Conservation (phyloP, 2,888 invertebrate species). For the Apamea anceps region DNA sequence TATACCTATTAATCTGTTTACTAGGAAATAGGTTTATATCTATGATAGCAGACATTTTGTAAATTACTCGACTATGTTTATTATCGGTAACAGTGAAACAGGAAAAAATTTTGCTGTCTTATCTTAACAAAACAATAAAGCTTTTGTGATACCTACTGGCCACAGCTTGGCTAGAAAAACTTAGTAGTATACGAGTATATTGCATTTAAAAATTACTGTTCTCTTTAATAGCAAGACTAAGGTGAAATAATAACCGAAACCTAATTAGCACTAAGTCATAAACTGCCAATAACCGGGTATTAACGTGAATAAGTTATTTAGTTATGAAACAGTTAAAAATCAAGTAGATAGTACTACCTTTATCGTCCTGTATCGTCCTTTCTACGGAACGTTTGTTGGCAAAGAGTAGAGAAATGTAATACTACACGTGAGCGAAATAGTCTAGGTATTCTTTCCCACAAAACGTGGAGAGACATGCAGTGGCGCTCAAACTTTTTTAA, state of each 20-base stretch:
- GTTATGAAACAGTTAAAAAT: background rate
- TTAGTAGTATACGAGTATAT: background rate
- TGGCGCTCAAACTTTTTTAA: constrained; percentile 63
- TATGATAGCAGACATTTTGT: background rate
- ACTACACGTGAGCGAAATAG: constrained; percentile 71
- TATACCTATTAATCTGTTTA: background rate
- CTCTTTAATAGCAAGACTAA: background rate
- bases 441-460: constrained; percentile 48
- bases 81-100: background rate
- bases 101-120: background rate
- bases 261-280: background rate
- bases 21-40: background rate
- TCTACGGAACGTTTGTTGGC: background rate
- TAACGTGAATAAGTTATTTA: too few relatives aligned
- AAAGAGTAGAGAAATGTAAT: constrained; percentile 57
- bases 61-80: background rate
- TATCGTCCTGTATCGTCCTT: background rate
- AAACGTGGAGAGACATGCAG: constrained; percentile 66
- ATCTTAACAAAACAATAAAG: background rate
- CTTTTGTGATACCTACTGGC: background rate
- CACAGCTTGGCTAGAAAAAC: too few relatives aligned
- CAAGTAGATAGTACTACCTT: background rate
- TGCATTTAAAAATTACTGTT: background rate
- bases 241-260: background rate
- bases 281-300: background rate